Evolutionary conservation across 2,113 vertebrate genomes (phyloP), one percentile per base, ranked within the genome.

Genomic region (Elephas maximus): DNA sequence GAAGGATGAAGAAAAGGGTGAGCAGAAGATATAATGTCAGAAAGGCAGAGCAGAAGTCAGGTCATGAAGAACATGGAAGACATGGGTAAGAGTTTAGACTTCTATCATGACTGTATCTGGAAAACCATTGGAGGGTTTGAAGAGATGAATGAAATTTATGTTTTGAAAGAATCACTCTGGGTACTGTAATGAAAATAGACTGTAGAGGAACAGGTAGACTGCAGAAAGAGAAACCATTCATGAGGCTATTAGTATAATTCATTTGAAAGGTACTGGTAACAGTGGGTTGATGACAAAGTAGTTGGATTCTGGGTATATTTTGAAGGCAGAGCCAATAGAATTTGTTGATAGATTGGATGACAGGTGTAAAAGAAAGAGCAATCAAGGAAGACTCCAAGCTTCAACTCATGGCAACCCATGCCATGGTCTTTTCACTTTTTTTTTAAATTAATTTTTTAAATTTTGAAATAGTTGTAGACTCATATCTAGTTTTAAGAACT

Each of bases 51-150:
- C 6, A 44, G 51, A 30, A 69, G 21, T 76, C 26, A 77, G 7
- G 60, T 60, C 21, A 57, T 10, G 2, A 3, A 48, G 48, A 53
- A 23, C 41, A 60, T 37, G 9, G 24, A 81, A 88, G 88, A 5
- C 1, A 0, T 2, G 48, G 44, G 51, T 48, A 79, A 12, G 21
- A 28, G 14, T 48, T 78, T 87, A 74, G 51, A 44, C 28, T n/a
- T 95, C 28, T 77, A 6, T 28, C 5, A 2, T 48, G 3, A 18
- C 63, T 41, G 10, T 79, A 6, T 76, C 81, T 51, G 23, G 69
- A 97, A 97, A 88, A 60, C 20, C 45, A 77, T 74, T 11, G 7
- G 30, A 67, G 26, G 3, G 6, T 87, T 79, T 73, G 17, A 94
- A 73, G 14, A 79, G 33, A 84, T 23, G 24, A 51, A 33, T 73